Evolutionary conservation across 1,140 invertebrate species (phyloP).

Genomic region (Lasaia peninsularis): DNA sequence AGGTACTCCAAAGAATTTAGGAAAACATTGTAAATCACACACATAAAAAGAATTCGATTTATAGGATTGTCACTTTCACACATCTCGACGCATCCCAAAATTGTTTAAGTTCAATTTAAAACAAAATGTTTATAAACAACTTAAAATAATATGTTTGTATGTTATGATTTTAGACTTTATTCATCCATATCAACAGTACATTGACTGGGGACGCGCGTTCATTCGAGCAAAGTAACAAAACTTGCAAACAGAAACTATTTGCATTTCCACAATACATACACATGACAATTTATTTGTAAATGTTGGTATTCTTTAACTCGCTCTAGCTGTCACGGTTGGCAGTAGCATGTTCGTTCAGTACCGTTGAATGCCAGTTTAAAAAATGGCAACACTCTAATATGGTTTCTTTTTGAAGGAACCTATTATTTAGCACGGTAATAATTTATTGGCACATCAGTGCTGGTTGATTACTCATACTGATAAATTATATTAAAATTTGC

Average conservation of each 20-base stretch:
- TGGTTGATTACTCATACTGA: no score
- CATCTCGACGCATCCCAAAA: slow-evolving; percentile 47
- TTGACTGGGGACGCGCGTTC: slow-evolving; percentile 62
- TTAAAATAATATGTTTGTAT: slow-evolving; percentile 45
- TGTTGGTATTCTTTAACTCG: slow-evolving; percentile 38
- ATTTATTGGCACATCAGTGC: no score
- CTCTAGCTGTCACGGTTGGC: background rate
- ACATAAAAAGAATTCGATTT: slow-evolving; percentile 59
- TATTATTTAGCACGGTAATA: no score
- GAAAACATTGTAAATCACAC: slow-evolving; percentile 62
- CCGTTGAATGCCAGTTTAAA: background rate
- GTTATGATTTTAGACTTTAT: slow-evolving; percentile 40
- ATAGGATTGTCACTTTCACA: slow-evolving; percentile 68
- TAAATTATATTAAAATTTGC: no score
- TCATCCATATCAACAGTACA: slow-evolving; percentile 54
- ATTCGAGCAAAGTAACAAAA: slow-evolving; percentile 59
- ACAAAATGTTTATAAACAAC: slow-evolving; percentile 20
- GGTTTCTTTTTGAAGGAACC: no score
- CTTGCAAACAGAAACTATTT: slow-evolving; percentile 54
- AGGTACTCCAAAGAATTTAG: slow-evolving; percentile 61
- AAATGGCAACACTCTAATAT: no score
- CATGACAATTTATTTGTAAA: slow-evolving; percentile 49
- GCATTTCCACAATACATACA: slow-evolving; percentile 44
- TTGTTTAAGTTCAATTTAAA: slow-evolving; percentile 24
- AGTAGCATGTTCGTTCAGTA: background rate